phyloP scores from a whole-genome alignment of 2,797 vertebrate genomes.

The Chanos chanos region DNA sequence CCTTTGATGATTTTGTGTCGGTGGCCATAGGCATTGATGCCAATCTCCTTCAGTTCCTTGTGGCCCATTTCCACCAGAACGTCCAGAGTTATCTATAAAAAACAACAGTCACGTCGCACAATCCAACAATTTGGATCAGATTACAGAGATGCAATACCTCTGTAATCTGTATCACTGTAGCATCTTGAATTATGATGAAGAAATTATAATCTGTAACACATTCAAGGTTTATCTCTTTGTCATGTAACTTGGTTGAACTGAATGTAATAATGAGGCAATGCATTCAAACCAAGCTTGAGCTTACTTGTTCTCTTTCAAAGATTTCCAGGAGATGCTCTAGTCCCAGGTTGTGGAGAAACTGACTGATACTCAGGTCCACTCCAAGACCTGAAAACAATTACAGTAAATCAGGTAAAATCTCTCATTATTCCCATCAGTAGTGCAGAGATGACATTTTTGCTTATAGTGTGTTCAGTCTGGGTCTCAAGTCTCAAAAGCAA shows the following conservation, averaged over 20 bases:
- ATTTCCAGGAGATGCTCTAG: constrained; percentile 95
- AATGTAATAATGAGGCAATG: not conserved
- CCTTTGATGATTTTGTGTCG: constrained; percentile 96
- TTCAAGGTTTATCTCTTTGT: no score
- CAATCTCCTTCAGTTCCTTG: constrained; percentile 96
- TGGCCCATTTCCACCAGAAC: constrained; percentile 96
- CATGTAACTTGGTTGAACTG: no score
- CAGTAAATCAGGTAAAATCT: no score
- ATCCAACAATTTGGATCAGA: no score
- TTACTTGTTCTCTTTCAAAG: constrained; percentile 94
- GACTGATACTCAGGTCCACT: constrained; percentile 93
- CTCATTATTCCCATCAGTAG: no score
- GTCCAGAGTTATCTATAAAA: constrained; percentile 85
- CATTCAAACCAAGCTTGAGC: not conserved
- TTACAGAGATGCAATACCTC: no score
- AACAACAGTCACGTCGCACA: not conserved
- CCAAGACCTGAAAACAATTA: not conserved
- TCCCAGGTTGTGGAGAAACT: constrained; percentile 92
- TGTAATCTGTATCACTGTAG: no score
- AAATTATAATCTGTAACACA: no score
- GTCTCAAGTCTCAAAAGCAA: not conserved
- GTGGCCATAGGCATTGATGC: constrained; percentile 94
- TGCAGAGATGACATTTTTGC: not conserved
- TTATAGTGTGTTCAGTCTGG: no score
- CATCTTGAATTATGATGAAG: no score